Base-by-base conservation (phyloP, 37 sponge, comb jelly and placozoan genomes). In the Trichoplax adhaerens region DNA sequence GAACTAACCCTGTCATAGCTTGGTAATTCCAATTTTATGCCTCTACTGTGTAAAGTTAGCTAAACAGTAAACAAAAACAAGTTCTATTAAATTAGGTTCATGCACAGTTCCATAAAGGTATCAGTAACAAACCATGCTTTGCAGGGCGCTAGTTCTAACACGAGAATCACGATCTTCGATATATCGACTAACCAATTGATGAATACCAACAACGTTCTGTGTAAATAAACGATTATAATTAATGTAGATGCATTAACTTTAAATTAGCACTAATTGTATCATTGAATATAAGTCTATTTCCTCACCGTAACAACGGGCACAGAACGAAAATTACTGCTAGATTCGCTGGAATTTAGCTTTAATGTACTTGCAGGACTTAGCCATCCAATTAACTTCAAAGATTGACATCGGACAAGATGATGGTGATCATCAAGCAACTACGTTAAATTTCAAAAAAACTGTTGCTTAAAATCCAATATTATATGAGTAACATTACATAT, bases 371-470 rank as follows among this genome's bases (percentile, higher is more conserved):
- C 61, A 68, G 74, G 77, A 66, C 69, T 75, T 1, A 87, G 56
- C 51, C 63, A 65, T 74, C 87, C 87, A 76, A 82, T 76, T 67
- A 87, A 76, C 50, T 77, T 73, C 71, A 87, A 51, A 65, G 83
- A 82, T n/a, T 74, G 71, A 3, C 74, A 72, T 6, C 87, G 72
- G 48, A 87, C 80, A 56, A 74, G 59, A 64, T 87, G 87, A n/a
- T 82, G 74, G 3, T 70, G 48, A 49, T 1, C 6, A 50, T 65
- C 52, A 2, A 86, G 59, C 4, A 67, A 48, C 68, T 72, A 65
- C 29, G 5, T 29, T 29, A 29, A 29, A 29, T 29, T 29, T 29
- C 29, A 29, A 29, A 29, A 29, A 29, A 29, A 29, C 29, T 29
- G 29, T 29, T 29, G 29, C 29, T 29, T 29, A 29, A 29, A 29